These are phyloP conservation scores for Galerucella pusilla DNA, from an alignment of 2,888 invertebrate genomes.

Conservation along the genomic window DNA sequence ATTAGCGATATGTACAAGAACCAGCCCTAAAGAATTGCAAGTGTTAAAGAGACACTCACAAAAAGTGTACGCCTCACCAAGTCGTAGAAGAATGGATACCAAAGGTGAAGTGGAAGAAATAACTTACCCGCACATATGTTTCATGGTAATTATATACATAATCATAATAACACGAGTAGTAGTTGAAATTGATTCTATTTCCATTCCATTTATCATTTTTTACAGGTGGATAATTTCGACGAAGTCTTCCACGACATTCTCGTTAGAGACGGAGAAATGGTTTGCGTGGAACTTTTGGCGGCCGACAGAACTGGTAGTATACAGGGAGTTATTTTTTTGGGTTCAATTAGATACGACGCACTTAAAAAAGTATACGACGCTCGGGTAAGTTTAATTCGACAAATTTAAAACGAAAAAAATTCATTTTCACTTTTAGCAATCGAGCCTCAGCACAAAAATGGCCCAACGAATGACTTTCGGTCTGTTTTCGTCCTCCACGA, in stretches of 20 bases:
- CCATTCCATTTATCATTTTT: background rate
- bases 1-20: constrained; percentile 96
- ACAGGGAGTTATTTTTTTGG: constrained; percentile 95
- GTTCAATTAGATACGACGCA: constrained; percentile 97
- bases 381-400: constrained; percentile 73
- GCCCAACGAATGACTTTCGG: constrained; percentile 97
- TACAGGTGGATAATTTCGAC: constrained; percentile 90
- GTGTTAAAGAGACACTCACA: constrained; percentile 92
- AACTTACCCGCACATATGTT: constrained; percentile 98
- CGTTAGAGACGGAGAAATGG: constrained; percentile 98
- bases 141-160: constrained; percentile 73
- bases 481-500: constrained; percentile 78
- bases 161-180: background rate
- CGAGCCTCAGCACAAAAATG: constrained; percentile 92
- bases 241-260: constrained; percentile 98
- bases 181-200: background rate
- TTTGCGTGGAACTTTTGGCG: constrained; percentile 97
- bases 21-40: constrained; percentile 97
- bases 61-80: constrained; percentile 96
- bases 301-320: constrained; percentile 86
- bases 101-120: constrained; percentile 99
- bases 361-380: constrained; percentile 96
- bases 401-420: background rate
- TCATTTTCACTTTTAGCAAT: constrained; percentile 72
- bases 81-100: constrained; percentile 95